Evolutionary conservation across 2,113 vertebrate species (phyloP).

Genomic region (Phyllopteryx taeniolatus): DNA sequence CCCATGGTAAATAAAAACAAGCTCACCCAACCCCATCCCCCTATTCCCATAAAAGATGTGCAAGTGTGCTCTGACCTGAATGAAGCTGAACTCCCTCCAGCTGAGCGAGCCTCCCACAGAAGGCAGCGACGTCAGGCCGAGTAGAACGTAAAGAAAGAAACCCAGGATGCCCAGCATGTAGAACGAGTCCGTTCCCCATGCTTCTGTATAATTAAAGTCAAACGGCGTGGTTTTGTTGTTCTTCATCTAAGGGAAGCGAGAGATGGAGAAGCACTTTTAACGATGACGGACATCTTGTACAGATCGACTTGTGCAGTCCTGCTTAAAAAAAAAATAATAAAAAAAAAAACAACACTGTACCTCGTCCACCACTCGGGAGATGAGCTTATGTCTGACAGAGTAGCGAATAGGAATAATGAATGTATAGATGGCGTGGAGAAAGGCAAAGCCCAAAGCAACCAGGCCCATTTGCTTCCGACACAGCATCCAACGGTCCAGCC

Average conservation of each 20-base stretch:
- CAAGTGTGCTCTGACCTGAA: constrained; percentile 53
- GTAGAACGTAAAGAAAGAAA: constrained; percentile 84
- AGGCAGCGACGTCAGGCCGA: constrained; percentile 90
- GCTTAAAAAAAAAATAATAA: neutral
- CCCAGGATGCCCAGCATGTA: constrained; percentile 82
- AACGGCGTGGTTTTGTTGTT: constrained; percentile 71
- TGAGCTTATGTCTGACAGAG: constrained; percentile 42
- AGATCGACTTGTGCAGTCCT: constrained; percentile 2
- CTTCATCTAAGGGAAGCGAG: constrained; percentile 60
- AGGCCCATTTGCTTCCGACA: constrained; percentile 92
- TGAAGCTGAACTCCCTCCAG: constrained; percentile 84
- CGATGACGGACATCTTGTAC: neutral
- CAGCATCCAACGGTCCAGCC: constrained; percentile 92
- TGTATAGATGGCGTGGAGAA: constrained; percentile 83
- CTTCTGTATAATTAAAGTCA: constrained; percentile 60
- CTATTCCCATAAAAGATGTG: constrained; percentile 19
- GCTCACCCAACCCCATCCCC: neutral
- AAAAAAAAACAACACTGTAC: constrained; percentile 16
- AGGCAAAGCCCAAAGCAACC: constrained; percentile 82
- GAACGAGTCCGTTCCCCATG: constrained; percentile 82
- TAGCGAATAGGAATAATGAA: constrained; percentile 74
- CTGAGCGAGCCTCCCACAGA: constrained; percentile 89
- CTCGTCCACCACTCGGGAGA: constrained; percentile 51
- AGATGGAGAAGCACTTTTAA: neutral
- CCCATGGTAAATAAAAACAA: neutral